Percentiles rank a stretch among this genome's conserved stretches.
Conservation (phyloP, 2,113 vertebrate genomes). For the Leucosticte australis region DNA sequence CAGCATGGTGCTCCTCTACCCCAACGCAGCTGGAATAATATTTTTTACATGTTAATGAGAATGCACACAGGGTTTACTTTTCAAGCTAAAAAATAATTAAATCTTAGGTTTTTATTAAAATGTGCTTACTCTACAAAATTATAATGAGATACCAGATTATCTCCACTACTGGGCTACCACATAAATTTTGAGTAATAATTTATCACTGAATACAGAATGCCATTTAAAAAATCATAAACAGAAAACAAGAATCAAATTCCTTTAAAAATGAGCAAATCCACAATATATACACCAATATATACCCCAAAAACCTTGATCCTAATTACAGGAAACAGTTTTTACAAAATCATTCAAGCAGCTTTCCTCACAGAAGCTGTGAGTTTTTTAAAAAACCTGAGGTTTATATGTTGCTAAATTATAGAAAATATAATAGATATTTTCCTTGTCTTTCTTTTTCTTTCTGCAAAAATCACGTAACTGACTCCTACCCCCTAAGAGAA, state of each 20-base stretch:
- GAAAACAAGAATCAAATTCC: background rate
- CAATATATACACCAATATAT: background rate
- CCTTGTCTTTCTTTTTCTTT: background rate
- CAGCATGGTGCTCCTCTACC: conserved; percentile 96
- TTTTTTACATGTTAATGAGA: conserved; percentile 33
- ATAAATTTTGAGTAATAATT: background rate
- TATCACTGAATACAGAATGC: background rate
- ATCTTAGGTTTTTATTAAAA: background rate
- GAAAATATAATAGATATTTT: background rate
- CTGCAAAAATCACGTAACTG: background rate
- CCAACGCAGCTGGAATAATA: conserved; percentile 87
- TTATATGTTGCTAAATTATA: background rate
- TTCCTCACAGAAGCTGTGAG: background rate
- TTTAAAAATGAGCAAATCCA: background rate
- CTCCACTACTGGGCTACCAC: background rate
- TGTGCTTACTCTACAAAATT: background rate
- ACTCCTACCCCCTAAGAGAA: background rate
- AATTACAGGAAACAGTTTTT: background rate
- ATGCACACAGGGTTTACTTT: background rate
- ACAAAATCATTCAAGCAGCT: background rate
- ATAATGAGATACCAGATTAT: background rate
- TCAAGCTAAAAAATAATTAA: background rate
- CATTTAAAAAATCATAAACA: background rate
- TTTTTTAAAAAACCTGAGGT: background rate
- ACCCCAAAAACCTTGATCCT: background rate